Conservation (phyloP, 2,888 invertebrate species). For the Ectobius pallidus region DNA sequence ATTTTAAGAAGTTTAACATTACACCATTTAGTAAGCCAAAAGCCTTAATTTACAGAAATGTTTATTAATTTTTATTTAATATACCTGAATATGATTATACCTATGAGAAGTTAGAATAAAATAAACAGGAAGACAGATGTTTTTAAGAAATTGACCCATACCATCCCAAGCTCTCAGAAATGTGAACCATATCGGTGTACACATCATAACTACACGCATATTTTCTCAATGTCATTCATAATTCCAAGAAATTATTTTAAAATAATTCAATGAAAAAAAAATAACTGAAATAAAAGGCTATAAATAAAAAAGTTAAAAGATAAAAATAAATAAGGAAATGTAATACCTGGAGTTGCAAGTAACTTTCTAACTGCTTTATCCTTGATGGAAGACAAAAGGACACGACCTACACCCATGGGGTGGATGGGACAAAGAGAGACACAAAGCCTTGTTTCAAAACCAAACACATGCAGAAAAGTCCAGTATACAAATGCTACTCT, state of each 20-base stretch:
- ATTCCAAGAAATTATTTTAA: background rate
- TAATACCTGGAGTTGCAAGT: slow-evolving; percentile 24
- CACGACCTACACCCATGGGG: slow-evolving; percentile 29
- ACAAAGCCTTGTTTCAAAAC: slow-evolving; percentile 19
- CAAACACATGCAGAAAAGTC: slow-evolving; percentile 12
- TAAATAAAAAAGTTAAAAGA: background rate
- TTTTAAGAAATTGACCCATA: too few species aligned
- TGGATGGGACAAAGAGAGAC: slow-evolving; percentile 20
- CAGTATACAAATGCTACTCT: background rate
- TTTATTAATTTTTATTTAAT: too few species aligned
- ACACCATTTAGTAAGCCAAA: too few species aligned
- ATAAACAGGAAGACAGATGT: too few species aligned
- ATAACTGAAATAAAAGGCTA: background rate
- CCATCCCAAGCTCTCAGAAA: too few species aligned
- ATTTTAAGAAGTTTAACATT: too few species aligned
- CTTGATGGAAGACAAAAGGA: slow-evolving; percentile 24
- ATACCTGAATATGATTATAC: too few species aligned
- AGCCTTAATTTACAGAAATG: too few species aligned
- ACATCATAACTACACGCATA: too few species aligned
- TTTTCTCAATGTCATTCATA: background rate
- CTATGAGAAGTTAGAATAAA: too few species aligned
- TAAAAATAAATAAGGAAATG: slow-evolving; percentile 2
- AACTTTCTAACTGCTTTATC: slow-evolving; percentile 14
- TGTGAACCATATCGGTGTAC: too few species aligned
- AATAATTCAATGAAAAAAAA: background rate